phyloP scores from a whole-genome alignment of 2,797 vertebrate species.

The Oreochromis grahami region DNA sequence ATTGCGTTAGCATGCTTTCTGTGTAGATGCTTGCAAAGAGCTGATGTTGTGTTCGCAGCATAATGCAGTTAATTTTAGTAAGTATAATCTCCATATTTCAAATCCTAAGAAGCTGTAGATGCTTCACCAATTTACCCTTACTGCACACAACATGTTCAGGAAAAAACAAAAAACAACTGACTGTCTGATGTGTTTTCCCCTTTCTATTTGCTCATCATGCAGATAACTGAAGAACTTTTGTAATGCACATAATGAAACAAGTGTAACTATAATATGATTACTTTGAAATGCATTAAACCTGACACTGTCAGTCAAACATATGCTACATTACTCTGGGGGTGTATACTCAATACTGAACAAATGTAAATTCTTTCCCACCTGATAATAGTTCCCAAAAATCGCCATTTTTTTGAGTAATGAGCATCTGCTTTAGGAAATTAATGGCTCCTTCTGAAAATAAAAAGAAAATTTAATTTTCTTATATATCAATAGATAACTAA shows the following conservation, averaged over 20 bases:
- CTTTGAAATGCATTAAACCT: rapidly evolving
- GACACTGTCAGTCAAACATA: not conserved
- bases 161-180: no score
- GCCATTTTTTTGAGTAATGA: rapidly evolving
- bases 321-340: not conserved
- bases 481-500: not conserved
- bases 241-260: not conserved
- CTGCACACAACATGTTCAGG: not conserved
- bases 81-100: not conserved
- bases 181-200: not conserved
- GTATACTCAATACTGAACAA: not conserved
- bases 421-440: not conserved
- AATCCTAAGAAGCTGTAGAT: not conserved
- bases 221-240: not conserved
- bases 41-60: not conserved
- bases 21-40: not conserved
- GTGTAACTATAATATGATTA: not conserved
- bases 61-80: not conserved
- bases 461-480: not conserved
- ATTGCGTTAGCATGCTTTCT: not conserved
- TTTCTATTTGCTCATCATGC: not conserved
- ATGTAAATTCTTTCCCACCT: not conserved
- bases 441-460: not conserved
- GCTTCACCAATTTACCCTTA: rapidly evolving
- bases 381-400: not conserved